phyloP scores from a whole-genome alignment of 2,888 invertebrate genomes.

The Branchellion lobata region DNA sequence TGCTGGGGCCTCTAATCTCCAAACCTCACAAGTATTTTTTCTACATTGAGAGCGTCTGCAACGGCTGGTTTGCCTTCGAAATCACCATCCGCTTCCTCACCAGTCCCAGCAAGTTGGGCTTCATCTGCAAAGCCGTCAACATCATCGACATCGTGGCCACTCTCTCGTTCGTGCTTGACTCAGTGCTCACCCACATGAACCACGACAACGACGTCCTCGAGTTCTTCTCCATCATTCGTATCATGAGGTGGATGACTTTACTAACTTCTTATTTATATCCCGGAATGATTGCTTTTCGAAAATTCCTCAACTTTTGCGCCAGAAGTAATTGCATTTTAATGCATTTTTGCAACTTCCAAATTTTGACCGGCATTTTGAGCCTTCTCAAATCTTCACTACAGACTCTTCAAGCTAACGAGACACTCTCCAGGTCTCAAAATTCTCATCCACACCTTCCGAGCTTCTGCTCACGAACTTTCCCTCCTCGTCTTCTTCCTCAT shows the following conservation, averaged over 20 bases:
- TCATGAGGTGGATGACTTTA: slow-evolving; percentile 87
- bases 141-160: slow-evolving; percentile 92
- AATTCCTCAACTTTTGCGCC: too few relatives aligned
- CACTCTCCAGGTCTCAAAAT: slow-evolving; percentile 71
- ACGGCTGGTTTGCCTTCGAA: slow-evolving; percentile 92
- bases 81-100: slow-evolving; percentile 82
- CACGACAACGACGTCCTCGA: slow-evolving; percentile 71
- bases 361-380: too few relatives aligned
- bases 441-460: slow-evolving; percentile 92
- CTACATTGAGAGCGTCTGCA: slow-evolving; percentile 87
- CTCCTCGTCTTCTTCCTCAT: slow-evolving; percentile 89
- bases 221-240: slow-evolving; percentile 90
- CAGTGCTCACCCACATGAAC: slow-evolving; percentile 59
- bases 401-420: slow-evolving; percentile 47
- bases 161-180: slow-evolving; percentile 76
- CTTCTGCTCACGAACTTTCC: slow-evolving; percentile 87
- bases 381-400: neutral
- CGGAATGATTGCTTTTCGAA: too few relatives aligned
- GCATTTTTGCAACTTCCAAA: too few relatives aligned
- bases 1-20: slow-evolving; percentile 71
- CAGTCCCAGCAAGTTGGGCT: slow-evolving; percentile 84
- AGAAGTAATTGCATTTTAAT: too few relatives aligned
- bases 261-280: slow-evolving; percentile 68
- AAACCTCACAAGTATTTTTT: slow-evolving; percentile 92
- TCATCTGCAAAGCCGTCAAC: slow-evolving; percentile 85